Evolutionary conservation across 2,888 invertebrate genomes (phyloP).

Genomic region (Nowickia ferox): DNA sequence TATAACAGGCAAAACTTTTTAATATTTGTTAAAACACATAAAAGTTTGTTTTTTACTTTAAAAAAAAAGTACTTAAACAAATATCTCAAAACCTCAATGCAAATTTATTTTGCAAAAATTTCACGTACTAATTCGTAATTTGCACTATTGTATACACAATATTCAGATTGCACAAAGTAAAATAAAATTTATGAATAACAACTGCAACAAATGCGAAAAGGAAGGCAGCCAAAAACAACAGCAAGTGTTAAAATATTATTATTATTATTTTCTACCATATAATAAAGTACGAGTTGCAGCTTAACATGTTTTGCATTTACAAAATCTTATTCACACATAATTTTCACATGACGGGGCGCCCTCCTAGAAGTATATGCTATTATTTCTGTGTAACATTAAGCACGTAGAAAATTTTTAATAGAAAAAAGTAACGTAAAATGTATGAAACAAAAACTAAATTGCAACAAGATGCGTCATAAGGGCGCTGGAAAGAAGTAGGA

Average conservation of each 20-base stretch:
- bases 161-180: conserved; percentile 46
- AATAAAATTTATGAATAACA: conserved; percentile 23
- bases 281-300: conserved; percentile 59
- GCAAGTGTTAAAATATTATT: conserved; percentile 56
- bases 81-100: conserved; percentile 19
- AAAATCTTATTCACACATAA: conserved; percentile 62
- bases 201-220: conserved; percentile 2
- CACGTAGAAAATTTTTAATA: conserved; percentile 50
- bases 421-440: conserved; percentile 5
- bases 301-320: conserved; percentile 62
- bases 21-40: neutral
- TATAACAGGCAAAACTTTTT: neutral
- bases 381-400: conserved; percentile 50
- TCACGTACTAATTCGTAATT: conserved; percentile 64
- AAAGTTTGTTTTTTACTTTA: neutral
- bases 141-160: conserved; percentile 55
- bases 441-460: conserved; percentile 47
- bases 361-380: conserved; percentile 35
- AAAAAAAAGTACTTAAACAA: neutral
- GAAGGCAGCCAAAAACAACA: conserved; percentile 43
- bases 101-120: conserved; percentile 40
- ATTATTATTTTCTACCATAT: conserved; percentile 59
- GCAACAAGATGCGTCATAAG: conserved; percentile 12
- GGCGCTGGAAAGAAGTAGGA: neutral
- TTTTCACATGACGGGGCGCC: conserved; percentile 57